Evolutionary conservation across 2,797 vertebrate genomes (phyloP), one percentile per base, ranked within the genome.

Genomic region (Merluccius polli): DNA sequence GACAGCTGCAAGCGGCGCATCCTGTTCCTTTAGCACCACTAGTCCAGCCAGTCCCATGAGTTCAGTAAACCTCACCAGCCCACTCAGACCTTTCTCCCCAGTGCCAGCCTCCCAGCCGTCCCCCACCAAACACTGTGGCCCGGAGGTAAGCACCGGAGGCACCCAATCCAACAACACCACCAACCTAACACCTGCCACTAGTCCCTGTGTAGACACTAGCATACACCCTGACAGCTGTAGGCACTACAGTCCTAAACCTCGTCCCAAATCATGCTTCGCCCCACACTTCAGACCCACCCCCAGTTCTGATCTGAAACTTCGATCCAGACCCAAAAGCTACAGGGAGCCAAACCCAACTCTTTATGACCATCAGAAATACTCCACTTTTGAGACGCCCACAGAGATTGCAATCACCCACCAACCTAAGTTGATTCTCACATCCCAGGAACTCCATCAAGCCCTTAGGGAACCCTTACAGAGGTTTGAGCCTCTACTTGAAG

Each of bases 31-130:
- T 92, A 95, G 95, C 91, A 98, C 97, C 90, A 98, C 96, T 93
- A 99, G 97, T 92, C 97, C 97, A 0, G 97, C 97, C 88, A 99
- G 97, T 89, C 97, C 96, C 24, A 90, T 98, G 89, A 98, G 97
- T 91, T 98, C 97, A 0, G 88, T 96, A 92, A 98, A 97, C 92
- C 92, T 98, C 90, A 96, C 96, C 87, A 98, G 96, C 79, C 97
- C 97, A 16, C 93, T 98, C 89, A 98, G 96, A 86, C 96, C 96
- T 77, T 98, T 97, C 90, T 98, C 97, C 33, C 95, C 96, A 72
- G 90, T 96, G 83, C 96, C 94, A 0, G 97, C 95, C 84, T 96
- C 95, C 68, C 96, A 97, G 91, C 89, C 93, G 33, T 97, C 97
- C 0, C 96, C 97, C 80, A 95, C 93, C 85, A 98, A 97, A 92